Evolutionary conservation across 2,888 invertebrate species (phyloP), one percentile per base, ranked within the genome.

Genomic region (Macaria notata): DNA sequence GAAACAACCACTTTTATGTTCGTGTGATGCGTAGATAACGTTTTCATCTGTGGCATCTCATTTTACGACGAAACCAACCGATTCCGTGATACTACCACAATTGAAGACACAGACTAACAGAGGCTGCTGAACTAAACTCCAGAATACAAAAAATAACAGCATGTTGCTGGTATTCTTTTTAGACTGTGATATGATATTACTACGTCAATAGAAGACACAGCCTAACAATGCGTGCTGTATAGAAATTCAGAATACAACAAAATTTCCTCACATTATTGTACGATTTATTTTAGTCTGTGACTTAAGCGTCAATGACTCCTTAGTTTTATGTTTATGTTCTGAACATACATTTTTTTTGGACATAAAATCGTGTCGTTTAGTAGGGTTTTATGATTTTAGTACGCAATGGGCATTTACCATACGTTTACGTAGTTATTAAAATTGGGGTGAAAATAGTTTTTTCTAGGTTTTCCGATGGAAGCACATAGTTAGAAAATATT

Each of bases 311-410:
- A 65, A 54, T 54, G 61, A 58, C 56, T 66, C 61, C 29, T 31
- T 46, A 39, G 6, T 58, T 68, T 71, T 70, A 69, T 57, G 66
- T 62, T 67, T 62, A 62, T 59, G 60, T 53, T 54, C 48, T 29
- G 49, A 38, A 47, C 60, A 42, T 64, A 64, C 63, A 63, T 52
- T 56, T 62, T 62, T 62, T 61, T 63, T 30, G 45, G 31, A 61
- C 47, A 66, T 64, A 65, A 66, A 69, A 61, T n/a, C 61, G 36
- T 54, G 42, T 61, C 54, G 56, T 64, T 33, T 52, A 60, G 55
- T 57, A 56, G 51, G 50, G 49, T 57, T 66, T 62, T 64, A 68
- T 54, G 59, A 59, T 56, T 60, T 58, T 56, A 53, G 52, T 43
- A 44, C 49, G 54, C 54, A 66, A 64, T 54, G 46, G 47, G 36